phyloP scores from a whole-genome alignment of 2,113 vertebrate genomes.

The Microtus montanus region DNA sequence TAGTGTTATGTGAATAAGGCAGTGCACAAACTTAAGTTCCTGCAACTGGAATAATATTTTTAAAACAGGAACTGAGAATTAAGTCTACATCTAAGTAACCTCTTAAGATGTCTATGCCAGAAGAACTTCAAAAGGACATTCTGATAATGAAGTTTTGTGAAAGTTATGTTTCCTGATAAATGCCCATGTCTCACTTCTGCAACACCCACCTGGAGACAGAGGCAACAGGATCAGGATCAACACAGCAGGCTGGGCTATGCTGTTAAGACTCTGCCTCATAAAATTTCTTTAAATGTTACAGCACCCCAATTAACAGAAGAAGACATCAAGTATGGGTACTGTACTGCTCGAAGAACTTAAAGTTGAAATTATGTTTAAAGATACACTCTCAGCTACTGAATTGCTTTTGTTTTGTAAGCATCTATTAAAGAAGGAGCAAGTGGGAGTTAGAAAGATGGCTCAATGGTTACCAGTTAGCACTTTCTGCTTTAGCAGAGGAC shows the following conservation, averaged over 20 bases:
- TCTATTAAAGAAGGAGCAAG: background rate
- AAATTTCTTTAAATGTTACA: background rate
- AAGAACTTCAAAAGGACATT: conserved; percentile 44
- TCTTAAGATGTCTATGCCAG: background rate
- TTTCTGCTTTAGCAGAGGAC: background rate
- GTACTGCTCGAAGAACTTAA: background rate
- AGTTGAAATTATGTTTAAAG: background rate
- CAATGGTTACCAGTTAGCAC: background rate
- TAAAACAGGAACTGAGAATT: background rate
- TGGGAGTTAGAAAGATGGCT: background rate
- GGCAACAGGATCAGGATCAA: background rate
- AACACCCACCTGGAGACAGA: background rate
- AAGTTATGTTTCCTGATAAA: background rate
- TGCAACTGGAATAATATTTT: conserved; percentile 28
- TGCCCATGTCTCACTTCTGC: background rate
- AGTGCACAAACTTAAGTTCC: background rate
- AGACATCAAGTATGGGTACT: background rate
- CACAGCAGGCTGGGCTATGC: background rate
- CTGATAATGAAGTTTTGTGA: background rate
- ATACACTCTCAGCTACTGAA: background rate
- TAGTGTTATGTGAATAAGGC: background rate
- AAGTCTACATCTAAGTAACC: background rate
- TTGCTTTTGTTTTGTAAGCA: background rate
- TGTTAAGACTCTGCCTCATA: background rate
- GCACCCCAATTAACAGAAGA: background rate